phyloP scores from a whole-genome alignment of 2,888 invertebrate genomes.

The Vesta saturnalis region DNA sequence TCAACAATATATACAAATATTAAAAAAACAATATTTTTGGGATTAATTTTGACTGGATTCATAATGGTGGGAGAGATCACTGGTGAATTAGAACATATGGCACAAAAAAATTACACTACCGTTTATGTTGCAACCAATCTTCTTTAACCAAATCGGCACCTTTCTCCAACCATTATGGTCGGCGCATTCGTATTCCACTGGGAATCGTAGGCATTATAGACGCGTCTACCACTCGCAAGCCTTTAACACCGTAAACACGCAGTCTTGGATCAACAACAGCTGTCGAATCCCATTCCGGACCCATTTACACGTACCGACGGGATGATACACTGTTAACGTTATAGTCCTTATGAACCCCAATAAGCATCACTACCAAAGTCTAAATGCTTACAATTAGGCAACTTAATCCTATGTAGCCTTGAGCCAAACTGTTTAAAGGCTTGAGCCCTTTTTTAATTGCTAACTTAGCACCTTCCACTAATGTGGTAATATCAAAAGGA shows the following conservation, averaged over 20 bases:
- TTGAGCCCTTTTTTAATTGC: constrained; percentile 66
- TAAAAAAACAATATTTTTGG: background rate
- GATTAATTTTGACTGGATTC: background rate
- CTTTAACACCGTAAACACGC: constrained; percentile 72
- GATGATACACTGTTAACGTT: constrained; percentile 49
- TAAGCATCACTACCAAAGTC: constrained; percentile 71
- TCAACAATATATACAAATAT: background rate
- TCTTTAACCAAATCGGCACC: constrained; percentile 76
- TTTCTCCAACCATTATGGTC: constrained; percentile 83
- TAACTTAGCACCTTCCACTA: constrained; percentile 68
- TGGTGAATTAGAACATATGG: background rate
- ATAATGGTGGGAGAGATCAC: too few relatives aligned
- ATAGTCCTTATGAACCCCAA: constrained; percentile 71
- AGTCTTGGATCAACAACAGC: constrained; percentile 73
- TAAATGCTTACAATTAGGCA: constrained; percentile 64
- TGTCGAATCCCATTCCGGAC: constrained; percentile 66
- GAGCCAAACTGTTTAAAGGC: constrained; percentile 70
- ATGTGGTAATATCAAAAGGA: constrained; percentile 70
- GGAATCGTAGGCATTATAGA: constrained; percentile 83
- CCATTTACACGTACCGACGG: constrained; percentile 75
- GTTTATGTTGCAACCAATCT: constrained; percentile 55
- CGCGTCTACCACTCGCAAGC: constrained; percentile 79
- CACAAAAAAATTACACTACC: background rate
- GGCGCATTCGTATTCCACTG: constrained; percentile 83
- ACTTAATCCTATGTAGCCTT: constrained; percentile 46